Conservation (phyloP, 2,888 invertebrate species). For the Xanthostigma xanthostigma region DNA sequence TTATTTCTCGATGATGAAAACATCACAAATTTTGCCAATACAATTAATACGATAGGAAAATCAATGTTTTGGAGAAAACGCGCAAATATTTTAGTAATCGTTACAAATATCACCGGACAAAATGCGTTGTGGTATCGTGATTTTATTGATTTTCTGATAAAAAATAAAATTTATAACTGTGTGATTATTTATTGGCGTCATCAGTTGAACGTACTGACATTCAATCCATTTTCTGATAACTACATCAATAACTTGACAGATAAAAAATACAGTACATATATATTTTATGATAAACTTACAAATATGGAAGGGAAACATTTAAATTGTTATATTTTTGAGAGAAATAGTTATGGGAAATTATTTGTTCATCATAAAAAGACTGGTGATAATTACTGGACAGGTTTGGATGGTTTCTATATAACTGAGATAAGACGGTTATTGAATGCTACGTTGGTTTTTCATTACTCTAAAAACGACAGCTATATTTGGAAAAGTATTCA, state of each 20-base stretch:
- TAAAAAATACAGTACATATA: slow-evolving; percentile 5
- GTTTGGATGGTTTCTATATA: too few relatives aligned
- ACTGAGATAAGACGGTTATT: too few relatives aligned
- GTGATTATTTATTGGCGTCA: not conserved
- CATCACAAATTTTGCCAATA: not conserved
- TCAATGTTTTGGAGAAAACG: not conserved
- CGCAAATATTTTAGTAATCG: not conserved
- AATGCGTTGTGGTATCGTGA: not conserved
- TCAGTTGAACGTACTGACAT: not conserved
- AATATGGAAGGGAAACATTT: slow-evolving; percentile 20
- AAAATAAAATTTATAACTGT: not conserved
- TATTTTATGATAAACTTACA: slow-evolving; percentile 21
- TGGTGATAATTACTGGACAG: too few relatives aligned
- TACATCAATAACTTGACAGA: not conserved
- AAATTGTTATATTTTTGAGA: not conserved
- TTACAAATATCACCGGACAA: not conserved
- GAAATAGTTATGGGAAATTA: not conserved
- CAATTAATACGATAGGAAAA: not conserved
- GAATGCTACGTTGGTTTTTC: too few relatives aligned
- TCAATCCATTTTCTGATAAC: not conserved
- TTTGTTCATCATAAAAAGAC: too few relatives aligned
- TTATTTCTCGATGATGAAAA: not conserved
- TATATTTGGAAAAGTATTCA: not conserved
- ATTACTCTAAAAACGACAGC: too few relatives aligned
- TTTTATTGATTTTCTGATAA: not conserved